These are phyloP conservation scores for Urocolius indicus DNA, from an alignment of 2,113 vertebrate genomes.

Conservation along the genomic window DNA sequence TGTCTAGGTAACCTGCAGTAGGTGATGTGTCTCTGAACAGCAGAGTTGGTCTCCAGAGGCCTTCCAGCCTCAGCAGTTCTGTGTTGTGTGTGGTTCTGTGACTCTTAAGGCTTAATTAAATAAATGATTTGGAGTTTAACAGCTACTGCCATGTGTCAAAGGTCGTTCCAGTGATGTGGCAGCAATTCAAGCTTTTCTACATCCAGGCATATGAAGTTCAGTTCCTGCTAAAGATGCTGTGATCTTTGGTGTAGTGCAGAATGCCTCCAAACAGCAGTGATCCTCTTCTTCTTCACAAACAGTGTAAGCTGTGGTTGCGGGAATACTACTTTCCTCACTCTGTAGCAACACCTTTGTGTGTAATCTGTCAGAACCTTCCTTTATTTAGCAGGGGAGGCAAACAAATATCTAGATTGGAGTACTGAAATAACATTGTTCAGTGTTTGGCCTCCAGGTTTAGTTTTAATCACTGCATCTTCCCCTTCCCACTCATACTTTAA, in stretches of 20 bases:
- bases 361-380: background rate
- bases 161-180: background rate
- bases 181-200: background rate
- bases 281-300: background rate
- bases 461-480: background rate
- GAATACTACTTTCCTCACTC: background rate
- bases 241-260: background rate
- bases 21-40: background rate
- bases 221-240: background rate
- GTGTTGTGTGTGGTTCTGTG: background rate
- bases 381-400: background rate
- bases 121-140: background rate
- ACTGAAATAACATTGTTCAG: background rate
- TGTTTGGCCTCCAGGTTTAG: background rate
- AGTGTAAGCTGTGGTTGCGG: background rate
- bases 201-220: background rate
- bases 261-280: background rate
- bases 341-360: fast-evolving
- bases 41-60: background rate
- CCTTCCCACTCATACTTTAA: background rate
- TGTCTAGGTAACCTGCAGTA: background rate
- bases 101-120: background rate
- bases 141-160: background rate
- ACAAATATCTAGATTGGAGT: background rate
- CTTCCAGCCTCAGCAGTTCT: background rate